Evolutionary conservation across 2,113 vertebrate species (phyloP).

Genomic region (Stomatorhinus ivindoensis): DNA sequence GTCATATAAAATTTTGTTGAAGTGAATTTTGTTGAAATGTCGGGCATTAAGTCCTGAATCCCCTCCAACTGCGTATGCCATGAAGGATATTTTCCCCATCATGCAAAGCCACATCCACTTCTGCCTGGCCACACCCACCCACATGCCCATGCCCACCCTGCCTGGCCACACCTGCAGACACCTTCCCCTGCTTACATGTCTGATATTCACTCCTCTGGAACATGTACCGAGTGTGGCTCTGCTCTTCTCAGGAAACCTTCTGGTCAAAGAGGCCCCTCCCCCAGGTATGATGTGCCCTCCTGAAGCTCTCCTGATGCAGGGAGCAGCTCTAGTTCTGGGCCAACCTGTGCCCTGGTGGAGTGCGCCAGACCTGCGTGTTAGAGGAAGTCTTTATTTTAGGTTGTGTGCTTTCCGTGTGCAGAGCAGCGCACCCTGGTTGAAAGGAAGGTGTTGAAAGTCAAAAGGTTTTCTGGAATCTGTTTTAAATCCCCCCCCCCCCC

Average conservation of each 20-base stretch:
- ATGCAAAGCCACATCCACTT: neutral
- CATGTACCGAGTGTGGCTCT: neutral
- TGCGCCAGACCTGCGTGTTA: neutral
- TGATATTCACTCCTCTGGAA: neutral
- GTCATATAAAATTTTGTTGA: neutral
- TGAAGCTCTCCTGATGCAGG: neutral
- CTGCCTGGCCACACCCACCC: neutral
- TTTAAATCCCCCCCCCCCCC: neutral
- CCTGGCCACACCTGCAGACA: neutral
- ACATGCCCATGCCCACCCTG: neutral
- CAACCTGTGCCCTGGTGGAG: neutral
- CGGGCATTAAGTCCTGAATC: neutral
- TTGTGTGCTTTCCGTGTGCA: neutral
- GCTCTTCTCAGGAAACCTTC: neutral
- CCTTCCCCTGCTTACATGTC: neutral
- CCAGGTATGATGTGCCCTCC: neutral
- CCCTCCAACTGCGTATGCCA: neutral
- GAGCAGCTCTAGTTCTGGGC: neutral
- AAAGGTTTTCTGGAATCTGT: slow-evolving; percentile 15
- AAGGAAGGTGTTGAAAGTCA: neutral
- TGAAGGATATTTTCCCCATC: neutral
- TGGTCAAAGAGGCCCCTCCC: neutral
- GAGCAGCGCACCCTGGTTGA: neutral
- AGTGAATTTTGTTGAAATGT: neutral
- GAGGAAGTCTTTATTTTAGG: neutral